Percentiles rank a stretch among this genome's conserved stretches.
Evolutionary conservation across 92 coral and sea anemone genomes (phyloP).

Genomic region (Zoanthus sociatus): DNA sequence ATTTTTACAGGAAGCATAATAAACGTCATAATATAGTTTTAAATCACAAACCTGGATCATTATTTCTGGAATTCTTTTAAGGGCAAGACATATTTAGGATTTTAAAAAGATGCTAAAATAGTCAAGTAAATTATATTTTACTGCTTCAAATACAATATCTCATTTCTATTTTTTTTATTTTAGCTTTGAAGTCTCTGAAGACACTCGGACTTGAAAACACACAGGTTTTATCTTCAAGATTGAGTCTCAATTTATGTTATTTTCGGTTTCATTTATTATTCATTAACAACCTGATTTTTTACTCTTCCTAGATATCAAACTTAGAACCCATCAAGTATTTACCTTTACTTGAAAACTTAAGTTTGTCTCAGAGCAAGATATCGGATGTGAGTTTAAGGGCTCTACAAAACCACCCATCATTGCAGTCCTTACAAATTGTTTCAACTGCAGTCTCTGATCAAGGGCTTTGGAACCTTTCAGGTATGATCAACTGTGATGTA

Average conservation of each 20-base stretch:
- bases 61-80: too few relatives aligned
- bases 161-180: conserved; percentile 8
- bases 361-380: conserved; percentile 74
- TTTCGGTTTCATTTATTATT: neutral
- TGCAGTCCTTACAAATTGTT: conserved; percentile 77
- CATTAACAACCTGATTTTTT: neutral
- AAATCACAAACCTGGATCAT: too few relatives aligned
- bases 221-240: conserved; percentile 55
- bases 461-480: conserved; percentile 81
- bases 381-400: conserved; percentile 65
- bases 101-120: too few relatives aligned
- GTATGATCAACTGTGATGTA: conserved; percentile 33
- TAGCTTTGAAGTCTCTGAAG: conserved; percentile 77
- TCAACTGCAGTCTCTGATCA: conserved; percentile 78
- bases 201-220: conserved; percentile 83
- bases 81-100: too few relatives aligned
- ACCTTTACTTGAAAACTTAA: conserved; percentile 67
- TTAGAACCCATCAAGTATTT: conserved; percentile 68
- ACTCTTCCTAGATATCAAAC: conserved; percentile 62
- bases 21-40: too few relatives aligned
- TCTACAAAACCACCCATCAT: conserved; percentile 66
- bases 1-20: too few relatives aligned
- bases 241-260: neutral
- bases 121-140: too few relatives aligned
- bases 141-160: too few relatives aligned